phyloP scores from a whole-genome alignment of 2,113 vertebrate genomes.

The Takifugu flavidus region DNA sequence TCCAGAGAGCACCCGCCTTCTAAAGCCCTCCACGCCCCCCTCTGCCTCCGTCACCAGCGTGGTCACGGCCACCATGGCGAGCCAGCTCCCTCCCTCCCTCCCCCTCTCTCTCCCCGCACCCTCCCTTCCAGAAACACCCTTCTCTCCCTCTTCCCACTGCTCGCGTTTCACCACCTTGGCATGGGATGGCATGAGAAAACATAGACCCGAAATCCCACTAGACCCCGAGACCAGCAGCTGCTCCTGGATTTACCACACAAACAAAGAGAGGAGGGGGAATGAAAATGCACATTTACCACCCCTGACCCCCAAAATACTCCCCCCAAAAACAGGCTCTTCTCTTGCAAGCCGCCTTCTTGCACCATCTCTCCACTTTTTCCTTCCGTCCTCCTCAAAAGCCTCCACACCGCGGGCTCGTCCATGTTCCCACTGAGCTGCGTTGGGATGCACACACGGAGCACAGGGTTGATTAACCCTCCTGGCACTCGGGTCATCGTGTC shows the following conservation, averaged over 20 bases:
- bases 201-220: conserved; percentile 83
- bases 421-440: conserved; percentile 29
- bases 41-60: conserved; percentile 66
- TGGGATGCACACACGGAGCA: conserved; percentile 33
- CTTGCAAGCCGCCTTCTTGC: conserved; percentile 65
- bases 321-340: conserved; percentile 66
- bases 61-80: conserved; percentile 65
- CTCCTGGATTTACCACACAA: conserved; percentile 80
- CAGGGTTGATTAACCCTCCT: conserved; percentile 14
- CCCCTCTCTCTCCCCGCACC: conserved; percentile 9
- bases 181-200: conserved; percentile 78
- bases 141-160: conserved; percentile 63
- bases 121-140: conserved; percentile 44
- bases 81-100: conserved; percentile 46
- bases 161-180: conserved; percentile 75
- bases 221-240: conserved; percentile 89
- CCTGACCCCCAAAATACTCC: conserved; percentile 3
- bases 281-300: conserved; percentile 38
- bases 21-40: conserved; percentile 21
- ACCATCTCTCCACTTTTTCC: conserved; percentile 6
- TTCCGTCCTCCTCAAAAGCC: conserved; percentile 35
- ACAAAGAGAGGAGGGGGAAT: conserved; percentile 73
- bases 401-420: conserved; percentile 32
- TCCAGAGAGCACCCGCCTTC: conserved; percentile 52
- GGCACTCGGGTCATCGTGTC: conserved; percentile 28